phyloP scores from a whole-genome alignment of 2,888 invertebrate genomes.

The Dasysyrphus tricinctus region DNA sequence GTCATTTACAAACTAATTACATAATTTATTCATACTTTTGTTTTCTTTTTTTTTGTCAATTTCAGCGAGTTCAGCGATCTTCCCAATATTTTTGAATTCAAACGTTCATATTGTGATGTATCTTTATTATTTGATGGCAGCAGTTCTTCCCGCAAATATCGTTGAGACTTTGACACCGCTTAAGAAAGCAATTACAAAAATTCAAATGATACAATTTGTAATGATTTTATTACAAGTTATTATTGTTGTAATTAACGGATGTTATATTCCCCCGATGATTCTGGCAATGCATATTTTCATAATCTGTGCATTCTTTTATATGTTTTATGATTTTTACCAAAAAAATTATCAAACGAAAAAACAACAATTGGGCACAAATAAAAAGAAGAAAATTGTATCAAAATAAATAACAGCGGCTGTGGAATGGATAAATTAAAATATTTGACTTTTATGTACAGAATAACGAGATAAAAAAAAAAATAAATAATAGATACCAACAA shows the following conservation, averaged over 20 bases:
- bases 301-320: conserved; percentile 87
- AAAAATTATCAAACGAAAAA: conserved; percentile 78
- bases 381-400: conserved; percentile 22
- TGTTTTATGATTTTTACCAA: conserved; percentile 89
- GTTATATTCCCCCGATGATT: conserved; percentile 85
- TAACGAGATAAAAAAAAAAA: neutral
- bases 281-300: conserved; percentile 86
- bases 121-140: conserved; percentile 88
- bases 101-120: conserved; percentile 90
- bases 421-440: neutral
- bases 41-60: neutral
- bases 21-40: no score
- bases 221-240: conserved; percentile 86
- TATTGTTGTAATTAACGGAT: conserved; percentile 85
- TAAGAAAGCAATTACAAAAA: conserved; percentile 86
- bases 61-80: conserved; percentile 87
- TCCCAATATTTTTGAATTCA: conserved; percentile 87
- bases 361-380: conserved; percentile 2
- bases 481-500: no score
- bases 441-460: neutral
- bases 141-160: conserved; percentile 85
- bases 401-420: neutral
- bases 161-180: conserved; percentile 85
- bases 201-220: conserved; percentile 90
- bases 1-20: no score